Evolutionary conservation across 2,113 vertebrate genomes (phyloP), one percentile per base, ranked within the genome.

Genomic region (Ictalurus punctatus): DNA sequence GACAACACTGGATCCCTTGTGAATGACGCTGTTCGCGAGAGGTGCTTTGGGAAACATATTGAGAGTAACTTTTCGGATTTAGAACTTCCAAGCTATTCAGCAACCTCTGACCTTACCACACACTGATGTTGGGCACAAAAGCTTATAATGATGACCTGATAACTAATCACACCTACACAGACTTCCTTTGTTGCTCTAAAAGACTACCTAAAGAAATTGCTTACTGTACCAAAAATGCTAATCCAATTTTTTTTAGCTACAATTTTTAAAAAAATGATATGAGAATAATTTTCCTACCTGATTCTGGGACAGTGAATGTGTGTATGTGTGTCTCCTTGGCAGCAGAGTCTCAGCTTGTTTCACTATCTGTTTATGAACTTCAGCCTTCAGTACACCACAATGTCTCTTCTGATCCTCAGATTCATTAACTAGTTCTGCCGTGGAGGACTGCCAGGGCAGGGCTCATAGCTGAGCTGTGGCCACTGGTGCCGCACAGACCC

Each of bases 361-460:
- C 76, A 52, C 65, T 84, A 78, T 37, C 65, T 85, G 83, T 37
- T 83, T 84, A 63, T 91, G 86, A 93, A 92, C 92, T 92, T 92
- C 87, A 92, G 88, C 74, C 92, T 86, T 37, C 52, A 83, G 67
- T 63, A 78, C 27, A 21, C 85, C 16, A 78, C 54, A 56, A 40
- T 71, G 21, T 71, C 81, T 81, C 81, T 88, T 76, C 67, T 82
- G 21, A 82, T 85, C 83, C 84, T 30, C 61, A 86, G 71, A 93
- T 90, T 92, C 89, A 92, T 93, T 93, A 93, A 92, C 91, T 74
- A 89, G 78, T 67, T 67, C 65, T n/a, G 76, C 61, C n/a, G 3
- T 40, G 56, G 61, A 87, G 87, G 67, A 67, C 34, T 58, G 67
- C 82, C 59, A 83, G 88, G n/a, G 82, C 52, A 44, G 37, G 58